Evolutionary conservation across 2,797 vertebrate genomes (phyloP), one percentile per base, ranked within the genome.

Genomic region (Chiropotes sagulatus): DNA sequence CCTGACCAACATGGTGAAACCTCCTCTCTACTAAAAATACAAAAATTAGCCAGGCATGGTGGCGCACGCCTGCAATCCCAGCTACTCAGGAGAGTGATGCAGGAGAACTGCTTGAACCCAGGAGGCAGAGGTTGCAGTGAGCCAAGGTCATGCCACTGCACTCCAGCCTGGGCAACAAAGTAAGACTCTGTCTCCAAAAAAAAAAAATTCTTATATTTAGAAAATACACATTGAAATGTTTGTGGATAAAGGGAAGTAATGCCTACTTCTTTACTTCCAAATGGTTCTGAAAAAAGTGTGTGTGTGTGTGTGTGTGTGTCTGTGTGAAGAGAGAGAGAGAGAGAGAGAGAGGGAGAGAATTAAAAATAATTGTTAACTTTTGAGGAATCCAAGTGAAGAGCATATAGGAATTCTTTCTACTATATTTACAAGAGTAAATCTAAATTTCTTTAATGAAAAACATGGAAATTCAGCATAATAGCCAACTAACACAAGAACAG

Each of bases 201-300:
- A 52, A 89, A 96, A 84, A 73, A 30, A 86, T 24, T 30, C 50
- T 88, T 88, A 79, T 72, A 81, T 52, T 88, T 93, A 92, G 80
- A 48, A 95, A 95, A 93, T 81, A 73, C 8, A 57, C 39, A 82
- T 46, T 61, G 44, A 44, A 78, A 30, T 82, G 33, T 86, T 52
- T 73, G 22, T 78, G 20, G 19, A 57, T 48, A 90, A 75, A 87
- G 19, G 13, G 17, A 82, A 89, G 76, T 28, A 33, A 33, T 39
- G 33, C 10, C 52, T 83, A 33, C 4, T 76, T 39, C 15, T 93
- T 94, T 90, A 57, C 50, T 85, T 93, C 54, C 57, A 81, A 67
- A n/a, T 91, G 30, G 17, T 57, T 83, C 82, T 26, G 24, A 83
- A 52, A 80, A 82, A 36, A 41, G 36, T 26, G 19, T 50, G 19